These are phyloP conservation scores for Sylvilagus floridanus DNA, from an alignment of 2,797 vertebrate species.

Conservation along the genomic window DNA sequence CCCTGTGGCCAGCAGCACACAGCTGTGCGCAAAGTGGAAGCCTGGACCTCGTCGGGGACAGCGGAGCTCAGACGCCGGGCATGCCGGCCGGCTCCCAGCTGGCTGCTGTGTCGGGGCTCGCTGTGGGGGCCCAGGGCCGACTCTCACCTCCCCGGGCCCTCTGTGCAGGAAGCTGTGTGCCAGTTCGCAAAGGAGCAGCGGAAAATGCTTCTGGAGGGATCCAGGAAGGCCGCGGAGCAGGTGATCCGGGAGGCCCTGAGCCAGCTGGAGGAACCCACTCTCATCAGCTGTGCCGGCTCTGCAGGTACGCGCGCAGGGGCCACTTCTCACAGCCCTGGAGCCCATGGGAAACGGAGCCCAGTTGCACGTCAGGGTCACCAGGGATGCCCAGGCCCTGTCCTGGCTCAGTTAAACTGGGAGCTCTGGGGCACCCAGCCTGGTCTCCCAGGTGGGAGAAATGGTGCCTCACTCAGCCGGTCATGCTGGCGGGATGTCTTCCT, in stretches of 20 bases:
- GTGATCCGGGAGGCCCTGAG: slow-evolving; percentile 93
- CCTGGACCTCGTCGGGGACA: not conserved
- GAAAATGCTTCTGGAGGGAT: slow-evolving; percentile 89
- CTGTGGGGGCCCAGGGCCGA: accelerated
- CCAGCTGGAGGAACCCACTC: slow-evolving; percentile 92
- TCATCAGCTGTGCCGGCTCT: slow-evolving; percentile 94
- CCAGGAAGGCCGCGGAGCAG: slow-evolving; percentile 89
- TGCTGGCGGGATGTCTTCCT: too few species aligned
- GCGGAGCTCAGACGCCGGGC: not conserved
- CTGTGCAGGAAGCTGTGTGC: slow-evolving; percentile 69
- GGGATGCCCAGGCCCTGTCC: not conserved
- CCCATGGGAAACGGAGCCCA: not conserved
- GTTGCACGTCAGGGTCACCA: not conserved
- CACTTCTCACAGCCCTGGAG: accelerated
- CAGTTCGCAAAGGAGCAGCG: slow-evolving; percentile 84
- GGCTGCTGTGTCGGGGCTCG: too few species aligned
- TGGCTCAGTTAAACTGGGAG: not conserved
- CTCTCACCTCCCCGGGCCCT: not conserved
- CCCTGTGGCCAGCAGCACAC: not conserved
- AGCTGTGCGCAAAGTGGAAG: not conserved
- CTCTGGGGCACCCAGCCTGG: not conserved
- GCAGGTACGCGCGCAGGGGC: slow-evolving; percentile 87
- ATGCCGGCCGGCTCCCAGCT: not conserved
- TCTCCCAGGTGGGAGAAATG: not conserved
- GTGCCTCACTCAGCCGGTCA: not conserved